Conservation (phyloP, 1,140 invertebrate species). For the Neodiprion fabricii region DNA sequence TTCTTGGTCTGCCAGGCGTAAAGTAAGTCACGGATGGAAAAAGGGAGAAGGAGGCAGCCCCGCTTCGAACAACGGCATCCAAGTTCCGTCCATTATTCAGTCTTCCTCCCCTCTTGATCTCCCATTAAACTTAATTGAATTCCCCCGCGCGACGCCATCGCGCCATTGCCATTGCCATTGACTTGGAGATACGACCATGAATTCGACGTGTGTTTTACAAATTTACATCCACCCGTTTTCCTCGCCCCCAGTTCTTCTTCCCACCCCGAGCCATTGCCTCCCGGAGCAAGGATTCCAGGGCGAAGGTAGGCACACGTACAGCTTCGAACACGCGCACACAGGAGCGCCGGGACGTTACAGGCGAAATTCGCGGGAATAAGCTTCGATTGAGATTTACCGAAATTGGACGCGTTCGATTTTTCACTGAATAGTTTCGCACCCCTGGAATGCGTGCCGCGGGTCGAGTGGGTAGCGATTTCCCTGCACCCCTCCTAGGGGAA, state of each 20-base stretch:
- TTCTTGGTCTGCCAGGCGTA: neutral
- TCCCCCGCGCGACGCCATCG: slow-evolving; percentile 13
- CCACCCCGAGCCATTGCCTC: neutral
- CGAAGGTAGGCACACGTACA: neutral
- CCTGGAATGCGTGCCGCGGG: neutral
- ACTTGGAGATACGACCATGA: slow-evolving; percentile 16
- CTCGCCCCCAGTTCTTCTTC: neutral
- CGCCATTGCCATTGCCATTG: slow-evolving; percentile 18
- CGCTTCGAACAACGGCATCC: slow-evolving; percentile 6
- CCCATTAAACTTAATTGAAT: slow-evolving; percentile 34
- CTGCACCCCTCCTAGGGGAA: too few species aligned
- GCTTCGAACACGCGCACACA: neutral
- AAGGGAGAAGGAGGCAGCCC: neutral
- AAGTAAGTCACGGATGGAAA: slow-evolving; percentile 30
- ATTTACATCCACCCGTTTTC: slow-evolving; percentile 8
- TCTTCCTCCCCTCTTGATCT: slow-evolving; percentile 22
- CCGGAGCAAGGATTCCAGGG: neutral
- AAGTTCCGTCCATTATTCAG: slow-evolving; percentile 26
- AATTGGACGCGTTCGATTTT: slow-evolving; percentile 10
- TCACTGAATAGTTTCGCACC: neutral
- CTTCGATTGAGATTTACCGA: slow-evolving; percentile 10
- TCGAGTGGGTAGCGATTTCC: too few species aligned
- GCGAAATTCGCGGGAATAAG: neutral
- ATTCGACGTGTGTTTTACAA: slow-evolving; percentile 17
- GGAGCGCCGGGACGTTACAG: neutral